These are phyloP conservation scores for Lithophane ornitopus DNA, from an alignment of 2,888 invertebrate genomes.

Conservation along the genomic window DNA sequence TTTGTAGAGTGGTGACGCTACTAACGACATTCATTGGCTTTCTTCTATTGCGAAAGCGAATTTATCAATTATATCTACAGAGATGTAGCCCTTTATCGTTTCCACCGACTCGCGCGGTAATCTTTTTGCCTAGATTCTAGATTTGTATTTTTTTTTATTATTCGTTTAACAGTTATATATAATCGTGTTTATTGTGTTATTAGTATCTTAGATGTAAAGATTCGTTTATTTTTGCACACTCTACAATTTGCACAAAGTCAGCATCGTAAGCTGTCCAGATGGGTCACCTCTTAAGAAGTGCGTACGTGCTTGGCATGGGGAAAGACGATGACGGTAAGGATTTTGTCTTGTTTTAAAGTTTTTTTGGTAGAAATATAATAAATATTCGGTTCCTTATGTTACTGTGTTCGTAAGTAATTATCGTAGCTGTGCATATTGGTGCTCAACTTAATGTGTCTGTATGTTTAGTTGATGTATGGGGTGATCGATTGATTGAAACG, in stretches of 20 bases:
- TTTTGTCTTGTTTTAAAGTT: slow-evolving; percentile 19
- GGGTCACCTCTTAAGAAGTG: slow-evolving; percentile 86
- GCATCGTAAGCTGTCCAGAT: slow-evolving; percentile 82
- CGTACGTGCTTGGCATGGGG: slow-evolving; percentile 81
- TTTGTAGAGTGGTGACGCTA: slow-evolving; percentile 82
- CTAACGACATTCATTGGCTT: slow-evolving; percentile 81
- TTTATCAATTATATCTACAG: slow-evolving; percentile 75
- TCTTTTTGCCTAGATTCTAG: slow-evolving; percentile 65
- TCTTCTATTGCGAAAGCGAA: slow-evolving; percentile 76
- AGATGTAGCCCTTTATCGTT: slow-evolving; percentile 86
- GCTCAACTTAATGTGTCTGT: slow-evolving; percentile 19
- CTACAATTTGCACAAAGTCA: slow-evolving; percentile 83
- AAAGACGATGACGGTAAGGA: slow-evolving; percentile 83
- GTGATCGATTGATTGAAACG: slow-evolving; percentile 15
- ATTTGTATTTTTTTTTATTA: slow-evolving; percentile 60
- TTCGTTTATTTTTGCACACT: slow-evolving; percentile 74
- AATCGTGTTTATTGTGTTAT: slow-evolving; percentile 66
- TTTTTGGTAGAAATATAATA: not conserved
- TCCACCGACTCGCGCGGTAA: slow-evolving; percentile 87
- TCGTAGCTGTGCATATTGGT: slow-evolving; percentile 29
- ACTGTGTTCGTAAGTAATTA: slow-evolving; percentile 38
- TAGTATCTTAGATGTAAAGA: slow-evolving; percentile 71
- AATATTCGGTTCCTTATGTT: slow-evolving; percentile 11
- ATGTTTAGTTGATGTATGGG: slow-evolving; percentile 16
- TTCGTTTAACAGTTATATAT: slow-evolving; percentile 69